Evolutionary conservation across 2,888 invertebrate species (phyloP).

Genomic region (Apocheima hispidaria): DNA sequence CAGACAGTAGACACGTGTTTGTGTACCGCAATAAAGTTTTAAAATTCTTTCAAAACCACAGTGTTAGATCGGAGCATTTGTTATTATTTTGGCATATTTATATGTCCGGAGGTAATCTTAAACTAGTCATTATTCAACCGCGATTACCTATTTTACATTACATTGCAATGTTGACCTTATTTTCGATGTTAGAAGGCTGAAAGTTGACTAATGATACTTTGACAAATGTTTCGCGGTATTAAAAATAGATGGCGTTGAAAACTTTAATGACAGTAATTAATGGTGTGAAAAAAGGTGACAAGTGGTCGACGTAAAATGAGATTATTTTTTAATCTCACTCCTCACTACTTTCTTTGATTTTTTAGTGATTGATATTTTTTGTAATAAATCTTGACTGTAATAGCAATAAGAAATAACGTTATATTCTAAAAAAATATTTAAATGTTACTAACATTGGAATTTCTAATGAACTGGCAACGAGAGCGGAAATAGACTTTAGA

Average conservation of each 20-base stretch:
- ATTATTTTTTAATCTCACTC: constrained; percentile 17
- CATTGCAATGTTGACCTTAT: constrained; percentile 27
- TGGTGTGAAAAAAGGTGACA: constrained; percentile 50
- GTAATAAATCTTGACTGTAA: constrained; percentile 4
- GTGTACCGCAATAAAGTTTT: not conserved
- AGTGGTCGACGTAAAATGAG: constrained; percentile 34
- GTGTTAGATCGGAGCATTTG: constrained; percentile 21
- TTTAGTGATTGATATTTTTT: constrained; percentile 2
- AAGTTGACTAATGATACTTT: constrained; percentile 11
- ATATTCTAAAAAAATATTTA: not conserved
- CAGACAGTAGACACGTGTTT: not conserved
- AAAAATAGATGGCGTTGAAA: constrained; percentile 34
- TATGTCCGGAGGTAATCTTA: constrained; percentile 31
- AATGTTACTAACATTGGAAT: not conserved
- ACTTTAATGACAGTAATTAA: constrained; percentile 43
- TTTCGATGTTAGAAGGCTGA: not conserved
- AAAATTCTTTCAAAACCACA: constrained; percentile 20
- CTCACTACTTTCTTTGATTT: constrained; percentile 2
- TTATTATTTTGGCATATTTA: constrained; percentile 43
- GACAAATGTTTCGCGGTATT: constrained; percentile 19
- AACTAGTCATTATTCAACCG: constrained; percentile 35
- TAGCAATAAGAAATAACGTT: not conserved
- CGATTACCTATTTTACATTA: constrained; percentile 15
- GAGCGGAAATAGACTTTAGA: not conserved
- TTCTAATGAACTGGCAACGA: not conserved